Evolutionary conservation across 1,140 invertebrate species (phyloP), one percentile per base, ranked within the genome.

Genomic region (Lethocerus indicus): DNA sequence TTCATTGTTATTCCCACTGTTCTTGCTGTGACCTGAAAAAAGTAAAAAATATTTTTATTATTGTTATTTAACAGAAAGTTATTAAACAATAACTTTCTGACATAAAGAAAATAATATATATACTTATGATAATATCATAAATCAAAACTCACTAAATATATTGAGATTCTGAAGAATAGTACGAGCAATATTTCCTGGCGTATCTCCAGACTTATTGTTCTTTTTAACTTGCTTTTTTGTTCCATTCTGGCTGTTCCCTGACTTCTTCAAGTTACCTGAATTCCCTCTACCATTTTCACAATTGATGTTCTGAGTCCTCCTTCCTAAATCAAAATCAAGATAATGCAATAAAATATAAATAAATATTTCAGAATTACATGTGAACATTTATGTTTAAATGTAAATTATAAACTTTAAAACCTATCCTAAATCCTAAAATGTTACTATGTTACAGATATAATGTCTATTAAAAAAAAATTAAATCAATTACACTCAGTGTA

Each of bases 151-250:
- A 71, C 81, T 73, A 63, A 86, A 86, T 61, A 85, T 84, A 63
- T 84, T 84, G 18, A 85, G 68, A 60, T 84, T 84, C 58, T 78
- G 81, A 51, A 84, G 62, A 59, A 86, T 83, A 54, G 81, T 78
- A 43, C 79, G 66, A 9, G 79, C 79, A 32, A 85, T 70, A 59
- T 82, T 81, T 1, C 77, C 67, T 14, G 75, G 54, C 49, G 70
- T 57, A 50, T 64, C 61, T 45, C 67, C 69, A 40, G 58, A 58
- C 51, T 53, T 63, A 59, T 68, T 69, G 25, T 57, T 57, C 60
- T 68, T 55, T 40, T 58, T 58, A 16, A 44, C 21, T 44, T 18
- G 42, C 26, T 44, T 44, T 44, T 28, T 39, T 39, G 37, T 5
- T 7, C 6, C 6, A 7, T 7, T 7, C 6, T 39, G n/a, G n/a